phyloP scores from a whole-genome alignment of 2,797 vertebrate species.

The Phalloptychus januarius region DNA sequence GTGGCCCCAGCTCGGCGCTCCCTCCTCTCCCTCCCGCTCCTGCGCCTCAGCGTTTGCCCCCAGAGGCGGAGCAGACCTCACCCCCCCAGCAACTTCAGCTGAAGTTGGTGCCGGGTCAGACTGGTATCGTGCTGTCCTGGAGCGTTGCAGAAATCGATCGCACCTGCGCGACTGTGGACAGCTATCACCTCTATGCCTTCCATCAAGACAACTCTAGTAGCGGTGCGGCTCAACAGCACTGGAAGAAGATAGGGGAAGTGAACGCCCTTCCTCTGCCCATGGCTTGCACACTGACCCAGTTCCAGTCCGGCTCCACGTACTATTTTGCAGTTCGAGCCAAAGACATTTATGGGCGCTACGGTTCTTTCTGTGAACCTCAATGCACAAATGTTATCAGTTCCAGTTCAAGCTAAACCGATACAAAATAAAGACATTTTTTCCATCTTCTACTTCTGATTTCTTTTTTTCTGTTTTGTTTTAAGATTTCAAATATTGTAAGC shows the following conservation, averaged over 20 bases:
- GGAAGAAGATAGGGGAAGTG: slow-evolving; percentile 99
- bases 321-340: slow-evolving; percentile 97
- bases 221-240: slow-evolving; percentile 85
- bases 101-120: slow-evolving; percentile 96
- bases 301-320: slow-evolving; percentile 97
- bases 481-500: slow-evolving; percentile 41
- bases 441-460: slow-evolving; percentile 17
- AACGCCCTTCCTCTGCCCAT: slow-evolving; percentile 96
- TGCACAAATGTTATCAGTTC: slow-evolving; percentile 95
- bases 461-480: slow-evolving; percentile 41
- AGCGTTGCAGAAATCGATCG: slow-evolving; percentile 93
- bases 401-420: slow-evolving; percentile 65
- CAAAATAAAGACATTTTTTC: slow-evolving; percentile 12
- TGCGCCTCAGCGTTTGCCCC: slow-evolving; percentile 85
- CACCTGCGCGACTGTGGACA: slow-evolving; percentile 92
- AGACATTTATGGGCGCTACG: slow-evolving; percentile 96
- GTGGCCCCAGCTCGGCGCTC: slow-evolving; percentile 54
- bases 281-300: slow-evolving; percentile 99
- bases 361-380: slow-evolving; percentile 98
- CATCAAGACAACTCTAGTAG: slow-evolving; percentile 86
- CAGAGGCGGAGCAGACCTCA: slow-evolving; percentile 89
- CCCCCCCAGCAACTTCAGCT: slow-evolving; percentile 96
- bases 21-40: slow-evolving; percentile 87
- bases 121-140: slow-evolving; percentile 97
- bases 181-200: slow-evolving; percentile 98